Conservation (phyloP, 2,797 vertebrate genomes). For the Tolypeutes matacus region DNA sequence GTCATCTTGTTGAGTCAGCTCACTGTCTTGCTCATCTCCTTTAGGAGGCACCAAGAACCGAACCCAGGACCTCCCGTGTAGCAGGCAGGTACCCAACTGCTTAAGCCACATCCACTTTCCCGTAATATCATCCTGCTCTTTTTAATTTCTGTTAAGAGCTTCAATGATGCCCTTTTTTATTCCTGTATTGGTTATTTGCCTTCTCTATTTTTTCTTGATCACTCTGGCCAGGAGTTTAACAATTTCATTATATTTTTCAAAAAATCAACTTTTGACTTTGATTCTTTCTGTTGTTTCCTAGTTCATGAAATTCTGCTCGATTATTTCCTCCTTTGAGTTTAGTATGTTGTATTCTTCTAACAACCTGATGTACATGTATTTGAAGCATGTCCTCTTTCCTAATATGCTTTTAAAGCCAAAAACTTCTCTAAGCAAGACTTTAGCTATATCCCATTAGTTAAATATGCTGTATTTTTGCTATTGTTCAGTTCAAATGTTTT, state of each 20-base stretch:
- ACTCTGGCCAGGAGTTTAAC: not conserved
- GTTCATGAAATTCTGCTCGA: not conserved
- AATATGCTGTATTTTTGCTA: not conserved
- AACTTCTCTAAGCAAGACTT: constrained; percentile 30
- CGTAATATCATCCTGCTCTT: not conserved
- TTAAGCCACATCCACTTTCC: too few species aligned
- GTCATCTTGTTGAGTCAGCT: too few species aligned
- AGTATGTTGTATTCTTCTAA: not conserved
- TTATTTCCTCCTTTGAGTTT: not conserved
- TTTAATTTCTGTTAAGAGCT: not conserved
- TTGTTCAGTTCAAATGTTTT: constrained; percentile 34
- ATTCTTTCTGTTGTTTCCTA: not conserved
- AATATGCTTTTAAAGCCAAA: not conserved
- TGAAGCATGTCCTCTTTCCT: constrained; percentile 17
- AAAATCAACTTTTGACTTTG: not conserved
- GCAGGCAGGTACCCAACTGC: too few species aligned
- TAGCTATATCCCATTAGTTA: not conserved
- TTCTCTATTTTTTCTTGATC: not conserved
- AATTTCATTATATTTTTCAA: not conserved
- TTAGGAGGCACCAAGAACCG: too few species aligned
- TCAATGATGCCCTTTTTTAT: not conserved
- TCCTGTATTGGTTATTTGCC: not conserved
- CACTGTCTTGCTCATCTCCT: too few species aligned
- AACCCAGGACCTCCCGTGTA: too few species aligned
- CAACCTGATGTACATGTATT: not conserved